Evolutionary conservation across 2,888 invertebrate genomes (phyloP).

Genomic region (Rapana venosa): DNA sequence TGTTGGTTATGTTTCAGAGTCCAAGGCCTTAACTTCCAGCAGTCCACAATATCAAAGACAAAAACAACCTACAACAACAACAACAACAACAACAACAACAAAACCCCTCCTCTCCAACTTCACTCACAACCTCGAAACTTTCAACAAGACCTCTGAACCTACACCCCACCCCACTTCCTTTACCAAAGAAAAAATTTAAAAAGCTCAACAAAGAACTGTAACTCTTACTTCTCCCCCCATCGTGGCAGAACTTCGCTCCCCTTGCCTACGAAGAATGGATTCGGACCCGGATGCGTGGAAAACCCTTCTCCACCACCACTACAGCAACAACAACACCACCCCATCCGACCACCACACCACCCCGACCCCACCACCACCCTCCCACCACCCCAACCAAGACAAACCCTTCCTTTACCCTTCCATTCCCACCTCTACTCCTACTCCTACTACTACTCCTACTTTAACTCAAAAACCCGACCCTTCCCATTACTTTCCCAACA

Average conservation of each 20-base stretch:
- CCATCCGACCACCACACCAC: not conserved
- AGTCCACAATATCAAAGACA: not conserved
- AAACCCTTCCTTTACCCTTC: not conserved
- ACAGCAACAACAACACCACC: not conserved
- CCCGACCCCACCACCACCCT: not conserved
- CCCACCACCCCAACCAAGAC: not conserved
- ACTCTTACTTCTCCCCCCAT: not conserved
- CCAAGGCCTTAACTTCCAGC: too few species aligned
- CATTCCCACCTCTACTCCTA: not conserved
- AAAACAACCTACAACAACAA: not conserved
- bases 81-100: not conserved
- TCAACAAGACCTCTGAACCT: too few species aligned
- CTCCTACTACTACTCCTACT: too few species aligned
- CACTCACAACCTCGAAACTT: too few species aligned
- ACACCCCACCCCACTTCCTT: too few species aligned
- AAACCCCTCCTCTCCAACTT: not conserved
- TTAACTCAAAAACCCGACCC: not conserved
- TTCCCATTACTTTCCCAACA: not conserved
- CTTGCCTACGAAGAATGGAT: slow-evolving; percentile 15
- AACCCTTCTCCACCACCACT: not conserved
- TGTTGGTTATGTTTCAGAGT: too few species aligned
- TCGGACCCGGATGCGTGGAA: not conserved
- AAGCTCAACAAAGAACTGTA: too few species aligned
- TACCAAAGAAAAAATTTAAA: too few species aligned
- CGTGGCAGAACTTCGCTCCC: slow-evolving; percentile 21